Evolutionary conservation across 2,113 vertebrate genomes (phyloP).

Genomic region (Tragelaphus imberbis): DNA sequence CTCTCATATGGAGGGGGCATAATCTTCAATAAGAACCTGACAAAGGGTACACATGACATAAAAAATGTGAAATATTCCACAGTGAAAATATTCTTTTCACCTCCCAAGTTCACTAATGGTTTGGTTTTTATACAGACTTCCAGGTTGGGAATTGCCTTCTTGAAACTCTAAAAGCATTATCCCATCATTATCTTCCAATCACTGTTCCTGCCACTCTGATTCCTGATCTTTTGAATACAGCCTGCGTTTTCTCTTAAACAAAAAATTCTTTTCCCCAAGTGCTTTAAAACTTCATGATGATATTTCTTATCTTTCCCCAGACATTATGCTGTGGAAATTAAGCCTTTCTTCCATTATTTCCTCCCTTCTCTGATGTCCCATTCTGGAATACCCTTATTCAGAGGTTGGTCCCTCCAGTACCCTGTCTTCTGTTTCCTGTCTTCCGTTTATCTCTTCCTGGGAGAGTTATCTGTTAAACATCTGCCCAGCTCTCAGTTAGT

Average conservation of each 20-base stretch:
- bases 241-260: background rate
- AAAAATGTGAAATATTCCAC: background rate
- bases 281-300: background rate
- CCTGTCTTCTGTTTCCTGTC: background rate
- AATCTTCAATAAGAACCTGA: background rate
- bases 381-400: background rate
- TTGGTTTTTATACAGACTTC: background rate
- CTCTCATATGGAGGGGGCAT: background rate
- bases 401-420: background rate
- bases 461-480: background rate
- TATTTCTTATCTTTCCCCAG: background rate
- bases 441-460: background rate
- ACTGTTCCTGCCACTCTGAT: background rate
- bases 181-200: background rate
- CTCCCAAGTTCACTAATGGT: background rate
- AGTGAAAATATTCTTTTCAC: background rate
- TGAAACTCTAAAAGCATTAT: background rate
- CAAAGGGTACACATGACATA: background rate
- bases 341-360: background rate
- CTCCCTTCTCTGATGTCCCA: background rate
- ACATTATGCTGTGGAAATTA: background rate
- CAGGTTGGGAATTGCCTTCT: background rate
- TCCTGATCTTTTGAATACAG: background rate
- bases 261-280: background rate
- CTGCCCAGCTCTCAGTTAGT: background rate